Base-by-base conservation (phyloP, 1,140 invertebrate species). In the Magallana angulata region DNA sequence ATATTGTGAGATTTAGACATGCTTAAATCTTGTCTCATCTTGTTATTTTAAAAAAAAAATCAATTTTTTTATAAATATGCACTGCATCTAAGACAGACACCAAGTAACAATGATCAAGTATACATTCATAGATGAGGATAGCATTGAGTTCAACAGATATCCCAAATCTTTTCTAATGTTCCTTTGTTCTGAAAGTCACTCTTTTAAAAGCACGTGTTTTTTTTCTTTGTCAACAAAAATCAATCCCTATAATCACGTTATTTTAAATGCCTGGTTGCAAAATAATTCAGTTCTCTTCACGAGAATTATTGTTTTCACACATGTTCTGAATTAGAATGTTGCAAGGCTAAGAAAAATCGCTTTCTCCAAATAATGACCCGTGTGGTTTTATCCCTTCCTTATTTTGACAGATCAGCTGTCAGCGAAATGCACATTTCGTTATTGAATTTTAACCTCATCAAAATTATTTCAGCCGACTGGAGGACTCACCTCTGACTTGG, bases 381-480 rank as follows among this genome's bases (percentile, higher is more conserved):
- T 36, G 68, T 76, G 8, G 9, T 76, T 30, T 76, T 11, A 18
- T 24, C 24, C 68, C 68, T 76, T 76, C 68, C 68, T 76, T 76
- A 76, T 76, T 76, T 76, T 76, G 68, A 76, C 68, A 76, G 68
- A 76, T 76, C 68, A 76, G 68, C 68, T 76, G 68, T 18, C 36
- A 18, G 2, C 24, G 5, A 76, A 24, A 76, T 30, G 68, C 24
- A 12, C 68, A 76, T 76, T 76, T 76, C 24, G 30, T 30, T n/a
- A 62, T n/a, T 62, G 60, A 62, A 12, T 62, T 62, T 30, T 30
- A 48, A 48, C 36, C 68, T 7, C 9, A 30, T 76, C 36, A 30
- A 30, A 76, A 76, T 30, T 18, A 48, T 30, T 30, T 30, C 24
- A 76, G 30, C 60, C 16, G 18, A 64, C 5, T 16, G 16, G 36